Percentiles rank a stretch among this genome's conserved stretches.
These are phyloP conservation scores for Xenopus petersii DNA, from an alignment of 2,797 vertebrate genomes.

Conservation along the genomic window DNA sequence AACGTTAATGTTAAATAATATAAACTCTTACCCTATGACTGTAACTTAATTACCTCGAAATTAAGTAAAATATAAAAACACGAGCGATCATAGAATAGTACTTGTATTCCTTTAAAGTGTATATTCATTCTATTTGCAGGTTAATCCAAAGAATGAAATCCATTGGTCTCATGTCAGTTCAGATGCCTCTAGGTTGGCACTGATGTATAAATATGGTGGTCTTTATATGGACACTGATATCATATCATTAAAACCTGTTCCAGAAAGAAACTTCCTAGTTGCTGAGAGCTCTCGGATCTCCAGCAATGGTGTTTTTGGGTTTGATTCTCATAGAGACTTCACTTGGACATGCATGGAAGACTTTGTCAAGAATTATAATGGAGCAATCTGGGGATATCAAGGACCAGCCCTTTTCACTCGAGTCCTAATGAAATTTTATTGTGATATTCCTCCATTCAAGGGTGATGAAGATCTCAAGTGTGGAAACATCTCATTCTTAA, in stretches of 20 bases:
- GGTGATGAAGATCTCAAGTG: constrained; percentile 60
- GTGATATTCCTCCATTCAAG: constrained; percentile 62
- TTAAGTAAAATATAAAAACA: too few relatives aligned
- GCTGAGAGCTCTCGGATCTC: constrained; percentile 58
- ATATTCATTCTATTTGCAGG: constrained; percentile 45
- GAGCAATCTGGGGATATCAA: constrained; percentile 67
- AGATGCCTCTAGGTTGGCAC: constrained; percentile 62
- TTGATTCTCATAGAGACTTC: constrained; percentile 61
- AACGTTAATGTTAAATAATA: too few relatives aligned
- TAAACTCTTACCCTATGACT: too few relatives aligned
- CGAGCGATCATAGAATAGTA: too few relatives aligned
- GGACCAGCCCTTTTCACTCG: constrained; percentile 66
- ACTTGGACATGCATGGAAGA: constrained; percentile 70
- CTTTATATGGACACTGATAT: constrained; percentile 72
- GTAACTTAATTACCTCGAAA: too few relatives aligned
- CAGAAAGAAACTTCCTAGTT: constrained; percentile 60
- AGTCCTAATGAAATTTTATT: constrained; percentile 58
- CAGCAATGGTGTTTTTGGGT: constrained; percentile 67
- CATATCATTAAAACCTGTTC: constrained; percentile 68
- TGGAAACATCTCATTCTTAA: constrained; percentile 65
- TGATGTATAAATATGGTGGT: constrained; percentile 69
- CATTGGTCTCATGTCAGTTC: constrained; percentile 67
- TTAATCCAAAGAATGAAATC: constrained; percentile 55
- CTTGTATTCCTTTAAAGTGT: too few relatives aligned
- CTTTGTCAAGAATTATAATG: constrained; percentile 68